These are phyloP conservation scores for Tribolium castaneum DNA, from an alignment of 1,140 invertebrate genomes.

Conservation along the genomic window DNA sequence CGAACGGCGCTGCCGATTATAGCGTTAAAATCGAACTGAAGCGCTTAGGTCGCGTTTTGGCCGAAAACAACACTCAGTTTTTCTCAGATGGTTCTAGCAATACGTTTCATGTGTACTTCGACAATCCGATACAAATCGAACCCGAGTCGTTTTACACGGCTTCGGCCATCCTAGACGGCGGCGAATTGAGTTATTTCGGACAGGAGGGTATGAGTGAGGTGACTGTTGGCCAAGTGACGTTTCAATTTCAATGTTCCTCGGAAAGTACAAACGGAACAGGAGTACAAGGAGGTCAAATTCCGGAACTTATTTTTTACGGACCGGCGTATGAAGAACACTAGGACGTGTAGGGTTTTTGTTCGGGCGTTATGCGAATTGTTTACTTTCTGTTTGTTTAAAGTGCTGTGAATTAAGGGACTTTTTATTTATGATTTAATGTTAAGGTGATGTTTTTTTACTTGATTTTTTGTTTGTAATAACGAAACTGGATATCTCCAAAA, in stretches of 20 bases:
- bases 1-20: conserved; percentile 91
- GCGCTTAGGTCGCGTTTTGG: conserved; percentile 83
- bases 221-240: conserved; percentile 87
- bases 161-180: conserved; percentile 88
- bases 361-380: conserved; percentile 15
- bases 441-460: conserved; percentile 13
- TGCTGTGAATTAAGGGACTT: conserved; percentile 34
- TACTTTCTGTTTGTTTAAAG: conserved; percentile 34
- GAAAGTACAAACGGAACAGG: conserved; percentile 95
- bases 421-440: conserved; percentile 17
- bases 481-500: conserved; percentile 46
- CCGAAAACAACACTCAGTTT: conserved; percentile 91
- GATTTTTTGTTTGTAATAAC: neutral
- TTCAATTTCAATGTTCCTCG: conserved; percentile 94
- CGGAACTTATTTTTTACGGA: conserved; percentile 93
- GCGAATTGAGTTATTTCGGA: conserved; percentile 94
- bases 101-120: conserved; percentile 93
- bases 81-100: conserved; percentile 94
- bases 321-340: conserved; percentile 71
- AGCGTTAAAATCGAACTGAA: conserved; percentile 92
- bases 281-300: conserved; percentile 94
- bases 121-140: conserved; percentile 92
- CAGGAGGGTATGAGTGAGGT: conserved; percentile 94
- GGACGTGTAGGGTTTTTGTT: conserved; percentile 11
- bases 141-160: conserved; percentile 92